These are phyloP conservation scores for Heliconius congener DNA, from an alignment of 1,140 invertebrate genomes.

Conservation along the genomic window DNA sequence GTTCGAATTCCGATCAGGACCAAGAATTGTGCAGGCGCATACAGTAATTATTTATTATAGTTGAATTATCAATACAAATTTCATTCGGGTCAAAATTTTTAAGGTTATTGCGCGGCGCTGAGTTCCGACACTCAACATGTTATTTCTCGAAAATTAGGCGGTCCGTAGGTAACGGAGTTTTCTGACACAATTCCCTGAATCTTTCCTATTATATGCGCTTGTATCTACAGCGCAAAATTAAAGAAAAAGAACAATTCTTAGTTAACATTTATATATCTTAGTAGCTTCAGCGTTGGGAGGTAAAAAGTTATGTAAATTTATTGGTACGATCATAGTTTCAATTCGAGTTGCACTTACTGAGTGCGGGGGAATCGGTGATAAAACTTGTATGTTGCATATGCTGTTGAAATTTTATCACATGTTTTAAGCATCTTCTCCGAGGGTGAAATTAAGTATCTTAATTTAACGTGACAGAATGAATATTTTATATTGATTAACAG, in stretches of 20 bases:
- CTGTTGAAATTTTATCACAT: conserved; percentile 15
- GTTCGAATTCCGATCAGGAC: not conserved
- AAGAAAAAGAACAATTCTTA: not conserved
- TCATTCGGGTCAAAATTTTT: too few relatives aligned
- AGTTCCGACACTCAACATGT: too few relatives aligned
- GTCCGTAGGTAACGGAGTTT: too few relatives aligned
- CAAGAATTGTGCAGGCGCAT: not conserved
- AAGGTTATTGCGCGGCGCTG: too few relatives aligned
- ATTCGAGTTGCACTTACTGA: conserved; percentile 9
- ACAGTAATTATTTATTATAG: not conserved
- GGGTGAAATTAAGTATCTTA: not conserved
- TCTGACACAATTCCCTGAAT: too few relatives aligned
- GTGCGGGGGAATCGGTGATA: not conserved
- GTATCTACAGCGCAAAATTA: not conserved
- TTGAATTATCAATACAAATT: too few relatives aligned
- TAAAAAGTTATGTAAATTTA: conserved; percentile 14
- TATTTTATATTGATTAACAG: not conserved
- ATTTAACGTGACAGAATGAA: not conserved
- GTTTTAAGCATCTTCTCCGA: conserved; percentile 11
- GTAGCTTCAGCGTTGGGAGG: not conserved
- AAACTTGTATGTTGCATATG: conserved; percentile 9
- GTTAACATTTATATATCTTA: not conserved
- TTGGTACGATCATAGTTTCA: conserved; percentile 8
- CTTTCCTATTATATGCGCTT: too few relatives aligned
- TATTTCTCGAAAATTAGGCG: too few relatives aligned